Evolutionary conservation across 2,888 invertebrate genomes (phyloP).

Genomic region (Drosophila flavopinicola): DNA sequence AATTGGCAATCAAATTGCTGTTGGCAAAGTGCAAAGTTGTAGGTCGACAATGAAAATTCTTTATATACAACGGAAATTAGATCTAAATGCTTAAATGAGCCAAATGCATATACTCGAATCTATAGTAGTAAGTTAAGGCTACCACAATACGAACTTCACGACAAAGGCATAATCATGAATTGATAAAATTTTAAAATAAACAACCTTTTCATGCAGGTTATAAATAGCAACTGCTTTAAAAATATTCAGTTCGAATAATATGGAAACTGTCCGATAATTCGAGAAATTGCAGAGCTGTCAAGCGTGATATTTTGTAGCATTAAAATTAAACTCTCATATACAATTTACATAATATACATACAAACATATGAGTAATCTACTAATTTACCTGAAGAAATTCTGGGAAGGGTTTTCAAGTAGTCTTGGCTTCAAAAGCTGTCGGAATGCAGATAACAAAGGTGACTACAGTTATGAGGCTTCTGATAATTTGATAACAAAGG

Average conservation of each 20-base stretch:
- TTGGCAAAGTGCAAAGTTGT: slow-evolving; percentile 43
- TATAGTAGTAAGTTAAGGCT: too few relatives aligned
- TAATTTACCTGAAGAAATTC: too few relatives aligned
- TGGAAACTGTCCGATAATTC: neutral
- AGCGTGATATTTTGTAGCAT: too few relatives aligned
- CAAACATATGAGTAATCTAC: too few relatives aligned
- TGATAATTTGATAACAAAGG: slow-evolving; percentile 6
- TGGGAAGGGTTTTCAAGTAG: too few relatives aligned
- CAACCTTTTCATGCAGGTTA: neutral
- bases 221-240: neutral
- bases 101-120: neutral
- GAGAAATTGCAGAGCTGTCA: too few relatives aligned
- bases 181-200: neutral
- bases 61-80: neutral
- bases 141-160: too few relatives aligned
- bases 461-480: neutral
- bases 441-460: neutral
- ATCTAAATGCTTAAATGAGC: slow-evolving; percentile 3
- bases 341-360: too few relatives aligned
- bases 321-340: too few relatives aligned
- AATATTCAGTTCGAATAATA: neutral
- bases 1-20: slow-evolving; percentile 7
- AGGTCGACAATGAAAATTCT: slow-evolving; percentile 11
- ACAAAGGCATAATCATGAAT: neutral
- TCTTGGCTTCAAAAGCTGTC: too few relatives aligned